phyloP scores from a whole-genome alignment of 2,797 vertebrate species.

The Clarias platycephalus region DNA sequence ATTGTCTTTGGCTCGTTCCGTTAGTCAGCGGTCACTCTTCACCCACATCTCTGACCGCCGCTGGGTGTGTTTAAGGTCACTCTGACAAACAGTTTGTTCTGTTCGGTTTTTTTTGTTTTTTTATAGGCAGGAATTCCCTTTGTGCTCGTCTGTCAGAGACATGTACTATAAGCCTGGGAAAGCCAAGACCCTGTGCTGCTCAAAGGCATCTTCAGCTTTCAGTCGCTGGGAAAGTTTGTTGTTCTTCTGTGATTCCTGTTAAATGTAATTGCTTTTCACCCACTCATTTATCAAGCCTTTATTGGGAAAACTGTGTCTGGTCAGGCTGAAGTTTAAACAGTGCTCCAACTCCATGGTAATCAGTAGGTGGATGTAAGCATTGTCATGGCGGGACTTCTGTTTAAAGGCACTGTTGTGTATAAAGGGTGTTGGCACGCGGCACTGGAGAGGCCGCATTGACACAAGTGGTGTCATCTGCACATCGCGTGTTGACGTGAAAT shows the following conservation, averaged over 20 bases:
- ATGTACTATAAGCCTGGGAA: constrained; percentile 27
- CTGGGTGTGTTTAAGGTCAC: constrained; percentile 17
- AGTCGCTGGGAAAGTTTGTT: constrained; percentile 16
- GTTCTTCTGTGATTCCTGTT: constrained; percentile 2
- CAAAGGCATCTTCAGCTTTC: neutral
- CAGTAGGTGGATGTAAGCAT: neutral
- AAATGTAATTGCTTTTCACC: neutral
- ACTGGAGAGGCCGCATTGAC: constrained; percentile 3
- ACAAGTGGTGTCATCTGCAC: neutral
- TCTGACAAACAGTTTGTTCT: constrained; percentile 3
- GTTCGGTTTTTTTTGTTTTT: neutral
- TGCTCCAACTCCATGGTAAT: neutral
- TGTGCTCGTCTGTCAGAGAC: neutral
- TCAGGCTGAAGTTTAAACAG: constrained; percentile 24
- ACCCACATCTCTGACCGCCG: neutral
- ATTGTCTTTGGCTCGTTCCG: constrained; percentile 7
- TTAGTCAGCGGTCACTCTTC: constrained; percentile 20
- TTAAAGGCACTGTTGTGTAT: constrained; percentile 23
- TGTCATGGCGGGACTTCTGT: neutral
- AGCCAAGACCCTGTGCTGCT: constrained; percentile 10
- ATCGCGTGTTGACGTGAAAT: neutral
- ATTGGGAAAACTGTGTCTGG: constrained; percentile 32
- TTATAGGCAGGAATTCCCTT: constrained; percentile 17
- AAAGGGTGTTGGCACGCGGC: neutral
- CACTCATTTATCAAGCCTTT: constrained; percentile 14